A percentile compares a stretch with the other conserved stretches of the same genome.
These are phyloP conservation scores for Dicrostonyx torquatus DNA, from an alignment of 2,797 vertebrate genomes.

Conservation along the genomic window DNA sequence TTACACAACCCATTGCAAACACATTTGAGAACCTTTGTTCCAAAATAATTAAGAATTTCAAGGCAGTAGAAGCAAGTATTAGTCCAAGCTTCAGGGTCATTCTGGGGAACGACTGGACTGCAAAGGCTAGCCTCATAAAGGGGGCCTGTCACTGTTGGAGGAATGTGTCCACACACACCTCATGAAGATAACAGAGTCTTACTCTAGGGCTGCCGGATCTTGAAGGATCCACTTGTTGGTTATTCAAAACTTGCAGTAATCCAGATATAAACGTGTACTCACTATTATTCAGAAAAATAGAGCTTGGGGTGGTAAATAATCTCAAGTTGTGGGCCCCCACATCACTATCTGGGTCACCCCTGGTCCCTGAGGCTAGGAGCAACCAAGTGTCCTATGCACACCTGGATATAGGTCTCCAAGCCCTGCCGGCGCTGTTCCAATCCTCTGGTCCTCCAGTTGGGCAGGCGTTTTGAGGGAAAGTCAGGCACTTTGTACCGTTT, in stretches of 20 bases:
- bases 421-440: conserved; percentile 93
- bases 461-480: conserved; percentile 92
- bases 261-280: background rate
- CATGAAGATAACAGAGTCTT: background rate
- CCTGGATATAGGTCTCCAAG: conserved; percentile 93
- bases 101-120: background rate
- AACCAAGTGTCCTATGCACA: conserved; percentile 53
- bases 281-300: background rate
- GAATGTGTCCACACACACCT: background rate
- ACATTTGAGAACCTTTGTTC: background rate
- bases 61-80: background rate
- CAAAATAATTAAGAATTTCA: conserved; percentile 2
- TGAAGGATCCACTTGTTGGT: background rate
- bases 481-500: conserved; percentile 93
- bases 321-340: background rate
- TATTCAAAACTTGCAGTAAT: background rate
- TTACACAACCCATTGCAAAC: background rate
- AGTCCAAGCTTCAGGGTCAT: background rate
- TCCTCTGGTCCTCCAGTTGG: conserved; percentile 92
- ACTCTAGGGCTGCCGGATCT: background rate
- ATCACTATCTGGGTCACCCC: background rate
- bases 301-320: background rate
- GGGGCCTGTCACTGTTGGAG: too few relatives aligned
- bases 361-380: background rate
- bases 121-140: background rate